phyloP scores from a whole-genome alignment of 2,113 vertebrate species.

The Ciconia boyciana region DNA sequence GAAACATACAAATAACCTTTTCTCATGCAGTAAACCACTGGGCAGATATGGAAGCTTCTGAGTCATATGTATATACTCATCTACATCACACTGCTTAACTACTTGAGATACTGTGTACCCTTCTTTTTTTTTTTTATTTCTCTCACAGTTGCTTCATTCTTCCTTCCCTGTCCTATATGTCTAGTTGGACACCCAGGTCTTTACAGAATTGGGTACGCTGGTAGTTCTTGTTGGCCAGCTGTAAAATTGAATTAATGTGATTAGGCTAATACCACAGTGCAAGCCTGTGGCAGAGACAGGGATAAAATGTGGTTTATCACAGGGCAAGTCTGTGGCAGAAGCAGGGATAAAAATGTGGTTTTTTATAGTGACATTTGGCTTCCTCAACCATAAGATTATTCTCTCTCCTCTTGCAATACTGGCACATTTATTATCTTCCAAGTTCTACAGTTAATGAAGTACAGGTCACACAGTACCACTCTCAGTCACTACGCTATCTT shows the following conservation, averaged over 20 bases:
- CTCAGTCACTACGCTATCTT: neutral
- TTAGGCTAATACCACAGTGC: neutral
- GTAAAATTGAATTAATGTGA: neutral
- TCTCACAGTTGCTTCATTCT: neutral
- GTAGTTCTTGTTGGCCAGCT: neutral
- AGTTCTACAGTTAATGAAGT: neutral
- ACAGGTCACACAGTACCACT: neutral
- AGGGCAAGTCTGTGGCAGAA: neutral
- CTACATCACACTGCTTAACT: neutral
- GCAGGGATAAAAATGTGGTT: neutral
- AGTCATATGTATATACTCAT: neutral
- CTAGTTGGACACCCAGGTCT: neutral
- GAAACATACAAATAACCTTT: neutral
- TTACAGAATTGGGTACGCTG: neutral
- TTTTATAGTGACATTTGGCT: neutral
- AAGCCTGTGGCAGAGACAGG: neutral
- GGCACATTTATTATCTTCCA: neutral
- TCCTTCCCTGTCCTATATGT: neutral
- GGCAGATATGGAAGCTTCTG: neutral
- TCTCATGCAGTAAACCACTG: neutral
- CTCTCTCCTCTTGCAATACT: neutral
- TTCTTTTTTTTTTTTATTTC: neutral
- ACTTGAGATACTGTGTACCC: neutral
- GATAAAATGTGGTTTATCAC: neutral
- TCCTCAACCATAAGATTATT: neutral